Evolutionary conservation across 2,113 vertebrate genomes (phyloP), one percentile per base, ranked within the genome.

Genomic region (Cairina moschata): DNA sequence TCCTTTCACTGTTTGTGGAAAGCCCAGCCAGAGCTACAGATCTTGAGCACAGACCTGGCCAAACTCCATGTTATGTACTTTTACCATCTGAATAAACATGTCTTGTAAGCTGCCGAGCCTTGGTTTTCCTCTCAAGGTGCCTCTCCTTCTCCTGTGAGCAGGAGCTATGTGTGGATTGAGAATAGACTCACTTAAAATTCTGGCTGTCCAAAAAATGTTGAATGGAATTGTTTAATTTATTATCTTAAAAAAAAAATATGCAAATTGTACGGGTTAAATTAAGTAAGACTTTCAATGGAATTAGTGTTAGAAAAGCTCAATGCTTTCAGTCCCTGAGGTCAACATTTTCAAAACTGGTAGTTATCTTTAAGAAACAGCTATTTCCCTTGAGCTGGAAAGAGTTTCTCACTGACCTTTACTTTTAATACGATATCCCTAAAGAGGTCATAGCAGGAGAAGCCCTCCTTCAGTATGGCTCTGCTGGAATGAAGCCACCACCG

Each of bases 291-390:
- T 95, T 85, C 50, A 83, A 34, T 15, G 36, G 62, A 73, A 95
- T 86, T 90, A 81, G 28, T 91, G 21, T 69, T 94, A 60, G 9
- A 58, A 93, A 90, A 94, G 48, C 86, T 59, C 73, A 42, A 62
- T 55, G 54, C 23, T 79, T 91, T 84, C 36, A 65, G 88, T 96
- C 95, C 90, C 91, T 5, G 63, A 93, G 77, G 77, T 79, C 77
- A 95, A 58, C 36, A 73, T 89, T 89, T 95, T 95, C 88, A 94
- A 86, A 92, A 92, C 66, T 89, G 54, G 80, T 34, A 58, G 82
- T 91, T 92, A 93, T 96, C 93, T 96, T 91, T 87, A 89, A 91
- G 83, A 92, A 95, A 86, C 96, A 96, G 95, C 55, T 69, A 76
- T 77, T 55, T 95, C 91, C 86, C 91, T 91, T 54, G 86, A 86